Evolutionary conservation across 92 coral and sea anemone species (phyloP).

Genomic region (Zoanthus sansibaricus): DNA sequence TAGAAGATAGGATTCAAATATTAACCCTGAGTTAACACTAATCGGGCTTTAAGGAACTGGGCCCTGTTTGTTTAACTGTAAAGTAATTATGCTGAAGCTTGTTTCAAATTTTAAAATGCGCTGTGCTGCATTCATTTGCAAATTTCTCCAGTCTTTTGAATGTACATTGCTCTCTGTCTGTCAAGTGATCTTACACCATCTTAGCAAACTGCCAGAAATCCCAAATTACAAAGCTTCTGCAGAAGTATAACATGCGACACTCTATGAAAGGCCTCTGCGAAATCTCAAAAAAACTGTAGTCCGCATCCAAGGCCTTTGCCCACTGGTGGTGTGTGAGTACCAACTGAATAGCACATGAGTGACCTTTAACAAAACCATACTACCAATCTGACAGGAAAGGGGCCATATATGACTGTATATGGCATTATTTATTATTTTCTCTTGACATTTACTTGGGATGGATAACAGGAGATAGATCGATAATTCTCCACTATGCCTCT

Average conservation of each 20-base stretch:
- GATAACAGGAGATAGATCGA: conserved; percentile 56
- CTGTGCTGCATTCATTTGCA: too few species aligned
- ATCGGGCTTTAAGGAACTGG: too few species aligned
- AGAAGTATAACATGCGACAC: conserved; percentile 42
- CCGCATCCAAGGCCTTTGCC: conserved; percentile 51
- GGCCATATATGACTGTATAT: conserved; percentile 46
- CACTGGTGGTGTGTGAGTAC: conserved; percentile 46
- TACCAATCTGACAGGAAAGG: conserved; percentile 52
- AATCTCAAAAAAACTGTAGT: conserved; percentile 47
- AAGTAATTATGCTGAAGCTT: too few species aligned
- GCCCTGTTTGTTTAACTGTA: too few species aligned
- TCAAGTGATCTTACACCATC: too few species aligned
- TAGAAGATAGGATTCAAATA: too few species aligned
- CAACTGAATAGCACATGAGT: conserved; percentile 44
- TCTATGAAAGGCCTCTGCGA: conserved; percentile 42
- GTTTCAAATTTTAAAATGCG: too few species aligned
- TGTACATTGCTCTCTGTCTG: too few species aligned
- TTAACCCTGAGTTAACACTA: too few species aligned
- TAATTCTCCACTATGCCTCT: conserved; percentile 55
- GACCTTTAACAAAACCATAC: conserved; percentile 52
- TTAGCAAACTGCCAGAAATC: too few species aligned
- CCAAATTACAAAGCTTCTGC: too few species aligned
- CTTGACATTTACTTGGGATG: conserved; percentile 56
- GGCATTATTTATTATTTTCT: conserved; percentile 45
- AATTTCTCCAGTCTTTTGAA: too few species aligned